phyloP scores from a whole-genome alignment of 2,113 vertebrate genomes.

The Notothenia rossii region DNA sequence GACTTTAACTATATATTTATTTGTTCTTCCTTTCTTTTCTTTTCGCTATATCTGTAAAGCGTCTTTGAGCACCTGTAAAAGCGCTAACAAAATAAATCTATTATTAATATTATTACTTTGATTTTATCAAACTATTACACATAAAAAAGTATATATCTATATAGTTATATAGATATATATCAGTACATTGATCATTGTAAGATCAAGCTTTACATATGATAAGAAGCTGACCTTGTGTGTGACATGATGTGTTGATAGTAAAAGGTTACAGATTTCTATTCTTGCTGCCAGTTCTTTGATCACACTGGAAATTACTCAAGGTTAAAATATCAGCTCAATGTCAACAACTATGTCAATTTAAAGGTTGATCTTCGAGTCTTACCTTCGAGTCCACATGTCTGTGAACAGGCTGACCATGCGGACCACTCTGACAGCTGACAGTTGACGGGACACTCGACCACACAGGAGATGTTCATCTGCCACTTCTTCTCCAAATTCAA shows the following conservation, averaged over 20 bases:
- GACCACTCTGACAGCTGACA: slow-evolving; percentile 98
- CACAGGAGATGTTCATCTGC: slow-evolving; percentile 95
- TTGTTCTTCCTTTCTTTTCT: no score
- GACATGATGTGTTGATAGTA: background rate
- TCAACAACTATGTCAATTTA: background rate
- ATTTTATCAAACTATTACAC: background rate
- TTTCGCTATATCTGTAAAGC: no score
- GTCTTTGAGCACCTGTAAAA: no score
- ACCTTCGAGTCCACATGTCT: slow-evolving; percentile 95
- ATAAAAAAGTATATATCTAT: no score
- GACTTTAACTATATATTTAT: no score
- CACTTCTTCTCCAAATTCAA: slow-evolving; percentile 92
- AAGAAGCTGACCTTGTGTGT: no score
- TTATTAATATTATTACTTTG: no score
- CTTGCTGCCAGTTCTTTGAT: background rate
- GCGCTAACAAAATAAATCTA: no score
- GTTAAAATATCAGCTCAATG: slow-evolving; percentile 20
- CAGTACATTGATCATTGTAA: background rate
- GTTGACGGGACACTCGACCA: slow-evolving; percentile 97
- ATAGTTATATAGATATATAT: background rate
- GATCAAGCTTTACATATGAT: no score
- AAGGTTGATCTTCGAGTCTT: slow-evolving; percentile 14
- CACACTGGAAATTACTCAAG: background rate
- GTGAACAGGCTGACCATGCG: slow-evolving; percentile 93
- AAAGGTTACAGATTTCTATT: background rate